phyloP scores from a whole-genome alignment of 1,140 invertebrate genomes.

The Drosophila melanica region DNA sequence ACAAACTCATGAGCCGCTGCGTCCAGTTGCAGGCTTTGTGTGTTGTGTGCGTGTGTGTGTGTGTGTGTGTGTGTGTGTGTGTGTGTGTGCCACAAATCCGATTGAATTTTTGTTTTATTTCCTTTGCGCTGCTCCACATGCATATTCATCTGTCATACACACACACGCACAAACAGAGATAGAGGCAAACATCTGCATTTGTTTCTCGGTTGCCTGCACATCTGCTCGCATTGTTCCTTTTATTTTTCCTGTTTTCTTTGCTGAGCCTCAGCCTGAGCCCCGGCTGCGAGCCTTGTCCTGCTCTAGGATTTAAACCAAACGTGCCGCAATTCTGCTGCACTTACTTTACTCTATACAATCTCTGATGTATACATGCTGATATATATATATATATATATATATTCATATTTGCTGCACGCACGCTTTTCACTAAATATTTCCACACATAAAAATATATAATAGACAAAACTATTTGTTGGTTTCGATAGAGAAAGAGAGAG shows the following conservation, averaged over 20 bases:
- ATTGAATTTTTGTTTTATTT: slow-evolving; percentile 59
- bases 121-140: slow-evolving; percentile 38
- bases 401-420: slow-evolving; percentile 34
- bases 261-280: slow-evolving; percentile 17
- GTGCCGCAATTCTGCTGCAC: slow-evolving; percentile 35
- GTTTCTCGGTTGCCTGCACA: slow-evolving; percentile 61
- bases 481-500: not conserved
- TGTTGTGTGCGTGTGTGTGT: not conserved
- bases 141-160: slow-evolving; percentile 51
- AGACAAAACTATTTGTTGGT: slow-evolving; percentile 27
- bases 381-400: slow-evolving; percentile 5
- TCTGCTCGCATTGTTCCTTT: slow-evolving; percentile 70
- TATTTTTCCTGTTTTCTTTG: slow-evolving; percentile 34
- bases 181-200: slow-evolving; percentile 62
- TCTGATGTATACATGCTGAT: not conserved
- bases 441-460: slow-evolving; percentile 10
- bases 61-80: not conserved
- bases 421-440: slow-evolving; percentile 16
- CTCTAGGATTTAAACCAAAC: slow-evolving; percentile 59
- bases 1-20: slow-evolving; percentile 19
- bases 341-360: slow-evolving; percentile 14
- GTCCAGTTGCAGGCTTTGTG: slow-evolving; percentile 39
- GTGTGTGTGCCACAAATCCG: slow-evolving; percentile 45
- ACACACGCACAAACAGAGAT: slow-evolving; percentile 17
- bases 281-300: slow-evolving; percentile 12